Evolutionary conservation across 1,140 invertebrate species (phyloP).

Genomic region (Mycetomoellerius zeteki): DNA sequence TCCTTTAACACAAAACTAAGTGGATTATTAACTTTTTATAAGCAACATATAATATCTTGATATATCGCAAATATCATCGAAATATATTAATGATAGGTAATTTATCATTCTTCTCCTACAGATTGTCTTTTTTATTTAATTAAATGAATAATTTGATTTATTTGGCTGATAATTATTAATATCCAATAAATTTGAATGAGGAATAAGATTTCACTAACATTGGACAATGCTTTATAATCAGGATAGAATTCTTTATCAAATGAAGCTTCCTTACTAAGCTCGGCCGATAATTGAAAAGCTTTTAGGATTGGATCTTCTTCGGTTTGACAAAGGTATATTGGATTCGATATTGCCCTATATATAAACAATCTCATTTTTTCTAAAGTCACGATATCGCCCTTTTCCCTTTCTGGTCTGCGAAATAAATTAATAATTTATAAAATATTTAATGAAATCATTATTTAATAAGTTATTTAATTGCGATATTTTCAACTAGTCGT

Average conservation of each 20-base stretch:
- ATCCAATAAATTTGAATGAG: background rate
- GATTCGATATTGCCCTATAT: conserved; percentile 89
- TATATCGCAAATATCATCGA: background rate
- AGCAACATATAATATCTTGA: background rate
- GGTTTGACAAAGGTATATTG: conserved; percentile 90
- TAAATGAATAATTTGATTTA: background rate
- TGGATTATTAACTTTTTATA: background rate
- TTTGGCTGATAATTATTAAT: background rate
- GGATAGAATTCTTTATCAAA: conserved; percentile 88
- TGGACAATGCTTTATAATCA: conserved; percentile 88
- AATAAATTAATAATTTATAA: no score
- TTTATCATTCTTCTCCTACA: background rate
- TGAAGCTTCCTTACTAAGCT: conserved; percentile 86
- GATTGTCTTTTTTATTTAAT: background rate
- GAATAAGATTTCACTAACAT: conserved; percentile 69
- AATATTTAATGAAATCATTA: no score
- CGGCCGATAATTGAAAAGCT: conserved; percentile 88
- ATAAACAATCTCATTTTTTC: conserved; percentile 87
- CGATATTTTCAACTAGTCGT: background rate
- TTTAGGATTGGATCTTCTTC: conserved; percentile 90
- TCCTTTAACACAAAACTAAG: conserved; percentile 56
- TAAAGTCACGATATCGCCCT: conserved; percentile 85
- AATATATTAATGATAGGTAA: conserved; percentile 11
- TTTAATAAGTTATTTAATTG: background rate
- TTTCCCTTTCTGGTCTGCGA: conserved; percentile 78